These are phyloP conservation scores for Subanguina moxae DNA, from an alignment of 1,140 invertebrate genomes.

Conservation along the genomic window DNA sequence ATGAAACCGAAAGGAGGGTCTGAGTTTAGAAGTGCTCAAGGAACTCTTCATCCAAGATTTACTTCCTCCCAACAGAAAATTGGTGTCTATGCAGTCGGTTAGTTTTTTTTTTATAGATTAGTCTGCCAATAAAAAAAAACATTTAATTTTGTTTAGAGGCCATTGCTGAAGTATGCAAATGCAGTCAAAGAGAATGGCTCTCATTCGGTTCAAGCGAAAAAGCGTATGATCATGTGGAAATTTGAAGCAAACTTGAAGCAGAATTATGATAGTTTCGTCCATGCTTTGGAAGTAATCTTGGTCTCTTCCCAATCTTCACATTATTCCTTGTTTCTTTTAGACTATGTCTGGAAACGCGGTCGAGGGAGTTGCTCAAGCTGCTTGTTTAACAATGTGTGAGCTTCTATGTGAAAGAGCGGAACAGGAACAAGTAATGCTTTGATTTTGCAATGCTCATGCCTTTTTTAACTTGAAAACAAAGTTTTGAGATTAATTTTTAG, in stretches of 20 bases:
- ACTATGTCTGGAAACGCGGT: slow-evolving; percentile 27
- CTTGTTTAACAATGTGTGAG: slow-evolving; percentile 67
- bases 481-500: slow-evolving; percentile 13
- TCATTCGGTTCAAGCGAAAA: slow-evolving; percentile 61
- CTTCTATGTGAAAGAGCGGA: slow-evolving; percentile 78
- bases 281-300: slow-evolving; percentile 64
- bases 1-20: slow-evolving; percentile 1
- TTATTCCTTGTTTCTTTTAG: slow-evolving; percentile 40
- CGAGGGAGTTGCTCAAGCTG: slow-evolving; percentile 46
- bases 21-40: slow-evolving; percentile 67
- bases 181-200: slow-evolving; percentile 52
- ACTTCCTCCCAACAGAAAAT: slow-evolving; percentile 70
- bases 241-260: slow-evolving; percentile 80
- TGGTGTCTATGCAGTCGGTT: slow-evolving; percentile 69
- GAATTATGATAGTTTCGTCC: slow-evolving; percentile 71
- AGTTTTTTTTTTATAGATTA: neutral
- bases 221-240: slow-evolving; percentile 65
- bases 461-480: slow-evolving; percentile 24
- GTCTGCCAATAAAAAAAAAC: no score
- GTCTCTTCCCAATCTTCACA: neutral
- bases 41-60: slow-evolving; percentile 76
- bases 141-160: slow-evolving; percentile 62
- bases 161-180: slow-evolving; percentile 58
- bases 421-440: slow-evolving; percentile 78
- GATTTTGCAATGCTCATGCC: no score